Evolutionary conservation across 2,113 vertebrate species (phyloP).

Genomic region (Nestor notabilis): DNA sequence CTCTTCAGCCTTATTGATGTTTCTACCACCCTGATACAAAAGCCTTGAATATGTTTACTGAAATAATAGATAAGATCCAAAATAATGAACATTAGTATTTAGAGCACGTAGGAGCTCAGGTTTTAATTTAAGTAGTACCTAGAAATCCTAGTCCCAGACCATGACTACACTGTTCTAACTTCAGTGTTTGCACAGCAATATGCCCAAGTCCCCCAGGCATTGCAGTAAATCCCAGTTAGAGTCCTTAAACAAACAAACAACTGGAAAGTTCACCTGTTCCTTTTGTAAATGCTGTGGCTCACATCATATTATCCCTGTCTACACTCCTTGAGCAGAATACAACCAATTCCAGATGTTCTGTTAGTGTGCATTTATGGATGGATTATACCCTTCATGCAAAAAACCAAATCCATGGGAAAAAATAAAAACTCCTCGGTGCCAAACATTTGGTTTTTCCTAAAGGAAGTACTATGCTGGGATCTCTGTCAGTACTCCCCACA

Average conservation of each 20-base stretch:
- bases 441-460: constrained; percentile 4
- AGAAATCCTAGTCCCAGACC: neutral
- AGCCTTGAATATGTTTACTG: neutral
- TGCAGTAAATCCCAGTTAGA: neutral
- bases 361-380: neutral
- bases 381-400: neutral
- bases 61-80: neutral
- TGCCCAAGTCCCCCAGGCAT: neutral
- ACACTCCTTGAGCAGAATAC: neutral
- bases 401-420: neutral
- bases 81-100: neutral
- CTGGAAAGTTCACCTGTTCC: neutral
- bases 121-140: neutral
- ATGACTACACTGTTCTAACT: neutral
- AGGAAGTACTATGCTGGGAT: neutral
- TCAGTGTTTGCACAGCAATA: neutral
- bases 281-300: neutral
- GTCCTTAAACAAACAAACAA: neutral
- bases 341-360: neutral
- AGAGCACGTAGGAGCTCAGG: neutral
- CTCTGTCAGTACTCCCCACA: neutral
- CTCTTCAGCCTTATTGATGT: neutral
- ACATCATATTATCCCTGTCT: neutral
- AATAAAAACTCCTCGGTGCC: neutral
- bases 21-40: neutral